Conservation (phyloP, 2,113 vertebrate species). For the Edolisoma coerulescens region DNA sequence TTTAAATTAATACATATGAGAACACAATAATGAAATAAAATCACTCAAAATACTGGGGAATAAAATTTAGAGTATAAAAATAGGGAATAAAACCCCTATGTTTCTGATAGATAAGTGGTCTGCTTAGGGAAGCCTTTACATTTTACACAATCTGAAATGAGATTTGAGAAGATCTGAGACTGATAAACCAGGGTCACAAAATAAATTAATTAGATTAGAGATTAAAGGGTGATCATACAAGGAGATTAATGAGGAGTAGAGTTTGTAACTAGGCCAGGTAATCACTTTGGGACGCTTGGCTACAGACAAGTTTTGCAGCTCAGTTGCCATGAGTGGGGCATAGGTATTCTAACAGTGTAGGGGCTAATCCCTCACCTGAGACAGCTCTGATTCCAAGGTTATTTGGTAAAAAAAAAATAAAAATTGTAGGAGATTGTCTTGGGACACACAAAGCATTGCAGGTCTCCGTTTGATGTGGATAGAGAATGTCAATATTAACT, state of each 20-base stretch:
- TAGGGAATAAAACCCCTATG: rapidly evolving
- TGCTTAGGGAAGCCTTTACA: neutral
- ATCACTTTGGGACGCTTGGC: neutral
- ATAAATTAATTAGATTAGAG: slow-evolving; percentile 62
- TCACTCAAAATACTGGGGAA: neutral
- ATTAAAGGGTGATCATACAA: slow-evolving; percentile 25
- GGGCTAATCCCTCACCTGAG: neutral
- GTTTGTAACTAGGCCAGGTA: slow-evolving; percentile 60
- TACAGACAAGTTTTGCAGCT: neutral
- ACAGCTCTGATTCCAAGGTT: neutral
- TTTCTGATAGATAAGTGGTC: neutral
- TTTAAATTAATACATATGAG: neutral
- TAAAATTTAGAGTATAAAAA: neutral
- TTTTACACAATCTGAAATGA: neutral
- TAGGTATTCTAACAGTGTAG: neutral
- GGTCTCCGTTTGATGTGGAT: neutral
- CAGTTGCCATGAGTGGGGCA: neutral
- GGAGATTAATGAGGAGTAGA: slow-evolving; percentile 21
- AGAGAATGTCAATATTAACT: neutral
- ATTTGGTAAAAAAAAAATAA: neutral
- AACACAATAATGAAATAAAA: neutral
- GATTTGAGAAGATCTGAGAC: slow-evolving; percentile 17
- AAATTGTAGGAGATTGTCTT: neutral
- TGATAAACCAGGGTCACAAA: neutral
- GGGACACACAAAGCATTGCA: neutral